Conservation (phyloP, 2,797 vertebrate species). For the Catostomus latipinnis region DNA sequence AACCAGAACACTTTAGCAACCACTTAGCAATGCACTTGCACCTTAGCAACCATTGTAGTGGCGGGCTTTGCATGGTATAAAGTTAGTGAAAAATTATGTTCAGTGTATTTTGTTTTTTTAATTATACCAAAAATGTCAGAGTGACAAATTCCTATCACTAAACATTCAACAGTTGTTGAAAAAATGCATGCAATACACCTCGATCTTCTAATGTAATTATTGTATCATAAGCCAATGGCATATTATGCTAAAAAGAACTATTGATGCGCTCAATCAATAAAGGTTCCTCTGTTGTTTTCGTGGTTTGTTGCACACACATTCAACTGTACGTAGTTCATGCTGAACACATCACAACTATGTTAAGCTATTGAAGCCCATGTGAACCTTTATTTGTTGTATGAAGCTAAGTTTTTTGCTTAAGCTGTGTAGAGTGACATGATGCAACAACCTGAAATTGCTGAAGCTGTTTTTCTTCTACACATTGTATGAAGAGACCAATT, state of each 20-base stretch:
- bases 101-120: background rate
- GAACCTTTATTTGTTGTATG: constrained; percentile 32
- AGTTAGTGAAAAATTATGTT: background rate
- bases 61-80: no score
- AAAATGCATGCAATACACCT: background rate
- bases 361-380: constrained; percentile 28
- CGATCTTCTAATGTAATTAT: constrained; percentile 14
- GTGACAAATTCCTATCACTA: background rate
- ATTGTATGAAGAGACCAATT: constrained; percentile 30
- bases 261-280: background rate
- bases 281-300: constrained; percentile 1
- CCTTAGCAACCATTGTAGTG: background rate
- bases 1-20: background rate
- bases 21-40: background rate
- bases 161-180: background rate
- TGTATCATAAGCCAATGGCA: constrained; percentile 18
- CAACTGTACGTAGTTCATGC: constrained; percentile 13
- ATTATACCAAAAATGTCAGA: constrained; percentile 11
- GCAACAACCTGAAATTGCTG: constrained; percentile 48
- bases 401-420: constrained; percentile 15
- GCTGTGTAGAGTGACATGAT: constrained; percentile 43
- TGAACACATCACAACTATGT: constrained; percentile 1
- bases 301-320: constrained; percentile 23
- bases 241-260: background rate
- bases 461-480: constrained; percentile 28